A percentile compares a stretch with the other conserved stretches of the same genome.
Evolutionary conservation across 2,888 invertebrate genomes (phyloP).

Genomic region (Sminthurinus aureus): DNA sequence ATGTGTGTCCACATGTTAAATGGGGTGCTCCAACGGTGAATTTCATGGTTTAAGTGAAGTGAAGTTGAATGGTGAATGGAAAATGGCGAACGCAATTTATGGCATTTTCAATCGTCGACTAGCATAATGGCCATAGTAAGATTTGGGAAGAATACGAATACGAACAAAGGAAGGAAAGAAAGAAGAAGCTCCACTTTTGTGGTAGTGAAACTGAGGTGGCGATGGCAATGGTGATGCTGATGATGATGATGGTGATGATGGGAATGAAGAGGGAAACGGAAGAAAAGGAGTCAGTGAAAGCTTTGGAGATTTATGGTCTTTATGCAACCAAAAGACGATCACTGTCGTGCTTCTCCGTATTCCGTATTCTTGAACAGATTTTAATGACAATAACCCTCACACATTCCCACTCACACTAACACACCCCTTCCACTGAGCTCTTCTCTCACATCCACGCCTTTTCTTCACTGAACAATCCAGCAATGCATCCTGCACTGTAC

Average conservation of each 20-base stretch:
- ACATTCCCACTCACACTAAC: constrained; percentile 16
- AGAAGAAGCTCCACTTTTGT: constrained; percentile 14
- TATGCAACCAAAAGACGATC: constrained; percentile 41
- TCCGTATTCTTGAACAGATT: constrained; percentile 42
- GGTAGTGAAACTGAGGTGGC: not conserved
- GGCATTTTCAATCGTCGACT: constrained; percentile 47
- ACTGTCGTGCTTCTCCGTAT: constrained; percentile 30
- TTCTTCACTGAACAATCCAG: not conserved
- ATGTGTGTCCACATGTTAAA: not conserved
- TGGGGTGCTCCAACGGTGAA: not conserved
- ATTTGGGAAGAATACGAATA: constrained; percentile 9
- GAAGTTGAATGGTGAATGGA: constrained; percentile 5
- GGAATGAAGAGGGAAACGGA: not conserved
- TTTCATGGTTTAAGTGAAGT: not conserved
- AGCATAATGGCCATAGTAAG: constrained; percentile 29
- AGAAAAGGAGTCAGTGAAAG: constrained; percentile 38
- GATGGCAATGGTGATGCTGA: not conserved
- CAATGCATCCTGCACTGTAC: not conserved
- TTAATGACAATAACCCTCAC: constrained; percentile 48
- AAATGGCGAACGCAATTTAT: constrained; percentile 45
- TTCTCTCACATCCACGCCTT: not conserved
- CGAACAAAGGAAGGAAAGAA: too few species aligned
- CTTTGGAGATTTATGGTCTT: constrained; percentile 49
- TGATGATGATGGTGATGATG: not conserved
- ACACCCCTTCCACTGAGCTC: not conserved